Percentiles rank a stretch among this genome's conserved stretches.
Evolutionary conservation across 2,797 vertebrate species (phyloP).

Genomic region (Halcyon chelicuti): DNA sequence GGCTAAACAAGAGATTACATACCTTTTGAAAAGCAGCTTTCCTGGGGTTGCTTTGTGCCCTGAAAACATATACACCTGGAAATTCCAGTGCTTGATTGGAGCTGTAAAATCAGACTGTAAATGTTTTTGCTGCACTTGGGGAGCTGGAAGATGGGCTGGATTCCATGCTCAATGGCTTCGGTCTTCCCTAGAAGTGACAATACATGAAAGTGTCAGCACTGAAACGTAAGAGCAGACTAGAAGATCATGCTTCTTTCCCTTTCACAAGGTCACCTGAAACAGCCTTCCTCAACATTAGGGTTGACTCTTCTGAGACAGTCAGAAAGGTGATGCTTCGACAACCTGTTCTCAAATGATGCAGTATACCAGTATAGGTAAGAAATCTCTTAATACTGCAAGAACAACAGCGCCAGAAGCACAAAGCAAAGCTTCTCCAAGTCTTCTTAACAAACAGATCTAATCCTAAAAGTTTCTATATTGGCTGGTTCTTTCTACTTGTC

Average conservation of each 20-base stretch:
- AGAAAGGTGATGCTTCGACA: not conserved
- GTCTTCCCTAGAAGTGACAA: slow-evolving; percentile 24
- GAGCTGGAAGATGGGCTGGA: not conserved
- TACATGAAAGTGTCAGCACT: not conserved
- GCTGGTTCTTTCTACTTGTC: not conserved
- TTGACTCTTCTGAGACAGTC: not conserved
- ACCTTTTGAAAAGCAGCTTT: slow-evolving; percentile 29
- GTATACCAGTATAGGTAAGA: not conserved
- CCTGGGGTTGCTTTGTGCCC: not conserved
- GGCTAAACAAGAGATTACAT: slow-evolving; percentile 6
- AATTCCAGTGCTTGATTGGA: not conserved
- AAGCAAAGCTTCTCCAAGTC: not conserved
- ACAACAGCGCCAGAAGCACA: not conserved
- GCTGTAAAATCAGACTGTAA: not conserved
- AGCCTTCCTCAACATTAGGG: not conserved
- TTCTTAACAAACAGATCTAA: not conserved
- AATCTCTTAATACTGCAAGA: not conserved
- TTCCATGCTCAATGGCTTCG: not conserved
- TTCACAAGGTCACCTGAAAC: not conserved
- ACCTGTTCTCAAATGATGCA: not conserved
- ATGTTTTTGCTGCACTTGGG: not conserved
- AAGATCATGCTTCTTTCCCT: not conserved
- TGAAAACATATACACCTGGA: not conserved
- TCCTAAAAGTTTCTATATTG: not conserved
- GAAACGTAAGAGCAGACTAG: not conserved